Percentiles rank a stretch among this genome's conserved stretches.
Conservation (phyloP, 2,113 vertebrate species). For the Rhineura floridana region DNA sequence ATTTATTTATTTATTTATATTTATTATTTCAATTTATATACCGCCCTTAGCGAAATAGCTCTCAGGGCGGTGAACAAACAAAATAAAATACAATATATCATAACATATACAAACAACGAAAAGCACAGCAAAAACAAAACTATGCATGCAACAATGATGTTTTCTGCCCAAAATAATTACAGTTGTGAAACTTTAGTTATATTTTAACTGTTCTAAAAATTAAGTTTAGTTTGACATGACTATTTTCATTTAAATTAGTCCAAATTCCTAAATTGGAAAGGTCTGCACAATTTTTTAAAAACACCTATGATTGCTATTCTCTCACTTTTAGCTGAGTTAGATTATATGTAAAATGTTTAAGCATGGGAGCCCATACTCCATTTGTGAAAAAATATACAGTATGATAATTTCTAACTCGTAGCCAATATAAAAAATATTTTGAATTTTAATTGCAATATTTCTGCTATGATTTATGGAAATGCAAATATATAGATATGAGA, state of each 20-base stretch:
- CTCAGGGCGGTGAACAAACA: no score
- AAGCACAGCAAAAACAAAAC: no score
- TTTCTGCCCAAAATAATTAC: background rate
- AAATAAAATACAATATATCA: no score
- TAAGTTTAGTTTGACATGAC: background rate
- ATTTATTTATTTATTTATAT: no score
- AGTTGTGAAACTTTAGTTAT: background rate
- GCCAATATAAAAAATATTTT: background rate
- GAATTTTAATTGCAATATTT: slow-evolving; percentile 11
- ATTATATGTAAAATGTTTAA: background rate
- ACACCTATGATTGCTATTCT: background rate
- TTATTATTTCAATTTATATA: no score
- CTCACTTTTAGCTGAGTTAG: background rate
- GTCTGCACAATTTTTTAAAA: background rate
- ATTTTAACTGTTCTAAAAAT: background rate
- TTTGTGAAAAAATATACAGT: slow-evolving; percentile 1
- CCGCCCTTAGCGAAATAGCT: no score
- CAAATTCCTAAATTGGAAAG: background rate
- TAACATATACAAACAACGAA: no score
- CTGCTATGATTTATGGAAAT: background rate
- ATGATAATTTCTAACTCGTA: slow-evolving; percentile 13
- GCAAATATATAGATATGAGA: background rate
- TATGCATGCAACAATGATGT: no score
- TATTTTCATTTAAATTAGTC: background rate
- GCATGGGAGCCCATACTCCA: background rate